Percentiles rank a stretch among this genome's conserved stretches.
Conservation (phyloP, 2,113 vertebrate genomes). For the Odocoileus hemionus region DNA sequence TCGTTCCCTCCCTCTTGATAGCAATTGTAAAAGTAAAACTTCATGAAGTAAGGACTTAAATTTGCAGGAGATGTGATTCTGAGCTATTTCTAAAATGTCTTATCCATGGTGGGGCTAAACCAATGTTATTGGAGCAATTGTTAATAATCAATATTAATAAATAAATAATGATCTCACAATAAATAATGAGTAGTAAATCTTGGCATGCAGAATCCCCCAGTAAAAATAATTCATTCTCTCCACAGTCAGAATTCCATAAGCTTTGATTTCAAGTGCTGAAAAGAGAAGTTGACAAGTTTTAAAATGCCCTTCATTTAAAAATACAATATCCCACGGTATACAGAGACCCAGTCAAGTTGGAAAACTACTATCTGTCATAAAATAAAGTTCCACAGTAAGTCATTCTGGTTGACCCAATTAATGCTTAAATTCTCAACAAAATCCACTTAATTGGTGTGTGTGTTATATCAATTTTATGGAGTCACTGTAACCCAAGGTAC, state of each 20-base stretch:
- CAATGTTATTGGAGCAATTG: constrained; percentile 51
- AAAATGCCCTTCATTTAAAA: constrained; percentile 71
- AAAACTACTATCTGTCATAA: constrained; percentile 62
- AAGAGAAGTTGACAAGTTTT: constrained; percentile 66
- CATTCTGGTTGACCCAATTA: constrained; percentile 53
- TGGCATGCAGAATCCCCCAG: constrained; percentile 63
- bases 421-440: constrained; percentile 68
- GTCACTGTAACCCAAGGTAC: constrained; percentile 63
- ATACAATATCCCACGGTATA: constrained; percentile 57
- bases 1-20: constrained; percentile 29
- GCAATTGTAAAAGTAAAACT: constrained; percentile 53
- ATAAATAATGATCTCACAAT: constrained; percentile 60
- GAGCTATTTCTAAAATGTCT: constrained; percentile 51
- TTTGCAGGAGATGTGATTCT: constrained; percentile 49
- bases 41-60: constrained; percentile 30
- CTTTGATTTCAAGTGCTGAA: constrained; percentile 68
- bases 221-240: constrained; percentile 61
- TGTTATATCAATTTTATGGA: constrained; percentile 57
- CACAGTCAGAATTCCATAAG: constrained; percentile 65
- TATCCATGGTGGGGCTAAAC: constrained; percentile 42
- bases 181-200: constrained; percentile 59
- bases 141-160: constrained; percentile 54
- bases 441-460: constrained; percentile 52
- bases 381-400: constrained; percentile 61
- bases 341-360: constrained; percentile 60